Conservation (phyloP, 2,888 invertebrate species). For the Oscheius onirici region DNA sequence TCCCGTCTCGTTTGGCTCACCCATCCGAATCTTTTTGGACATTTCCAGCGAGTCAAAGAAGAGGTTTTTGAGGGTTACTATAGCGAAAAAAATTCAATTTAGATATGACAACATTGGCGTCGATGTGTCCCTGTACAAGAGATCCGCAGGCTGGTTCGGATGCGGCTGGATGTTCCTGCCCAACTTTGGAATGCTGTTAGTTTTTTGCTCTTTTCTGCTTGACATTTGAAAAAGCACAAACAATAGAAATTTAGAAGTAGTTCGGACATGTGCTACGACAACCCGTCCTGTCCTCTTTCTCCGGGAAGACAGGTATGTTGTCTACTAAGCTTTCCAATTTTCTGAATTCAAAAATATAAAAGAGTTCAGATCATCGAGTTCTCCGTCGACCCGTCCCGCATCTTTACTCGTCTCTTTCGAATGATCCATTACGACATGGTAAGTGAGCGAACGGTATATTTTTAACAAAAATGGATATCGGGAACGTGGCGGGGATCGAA, state of each 20-base stretch:
- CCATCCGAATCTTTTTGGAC: conserved; percentile 65
- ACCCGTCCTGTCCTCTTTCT: conserved; percentile 56
- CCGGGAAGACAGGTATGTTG: conserved; percentile 51
- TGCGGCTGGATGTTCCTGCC: conserved; percentile 69
- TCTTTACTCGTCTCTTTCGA: conserved; percentile 61
- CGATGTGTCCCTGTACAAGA: conserved; percentile 63
- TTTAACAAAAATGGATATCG: not conserved
- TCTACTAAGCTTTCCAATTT: not conserved
- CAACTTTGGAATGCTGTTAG: conserved; percentile 62
- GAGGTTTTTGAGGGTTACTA: conserved; percentile 39
- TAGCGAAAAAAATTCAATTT: conserved; percentile 6
- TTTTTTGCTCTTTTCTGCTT: not conserved
- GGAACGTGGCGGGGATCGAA: not conserved
- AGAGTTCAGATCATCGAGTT: conserved; percentile 60
- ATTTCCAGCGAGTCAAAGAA: conserved; percentile 58
- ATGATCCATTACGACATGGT: conserved; percentile 61
- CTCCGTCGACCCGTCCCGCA: conserved; percentile 52
- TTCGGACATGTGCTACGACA: conserved; percentile 56
- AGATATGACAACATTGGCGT: conserved; percentile 65
- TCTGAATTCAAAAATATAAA: not conserved
- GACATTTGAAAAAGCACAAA: not conserved
- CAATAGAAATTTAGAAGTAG: conserved; percentile 43
- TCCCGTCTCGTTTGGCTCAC: conserved; percentile 58
- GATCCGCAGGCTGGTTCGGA: conserved; percentile 66
- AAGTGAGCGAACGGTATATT: conserved; percentile 4